Base-by-base conservation (phyloP, 2,888 invertebrate genomes). In the Trissolcus brochymenae region DNA sequence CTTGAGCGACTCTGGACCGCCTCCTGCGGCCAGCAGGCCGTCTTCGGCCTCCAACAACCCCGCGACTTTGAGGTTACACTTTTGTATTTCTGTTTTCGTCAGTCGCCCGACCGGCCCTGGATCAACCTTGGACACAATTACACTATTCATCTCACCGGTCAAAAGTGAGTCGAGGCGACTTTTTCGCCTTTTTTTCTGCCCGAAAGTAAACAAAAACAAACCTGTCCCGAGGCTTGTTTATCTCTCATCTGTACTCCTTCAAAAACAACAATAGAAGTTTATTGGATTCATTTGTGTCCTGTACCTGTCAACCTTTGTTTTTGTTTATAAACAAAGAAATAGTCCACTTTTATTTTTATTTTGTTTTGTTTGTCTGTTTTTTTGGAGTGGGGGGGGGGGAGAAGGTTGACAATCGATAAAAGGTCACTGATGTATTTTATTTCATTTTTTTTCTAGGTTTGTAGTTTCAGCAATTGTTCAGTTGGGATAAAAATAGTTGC, bases 81-180 rank as follows among this genome's bases (percentile, higher is more conserved):
- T 19, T 72, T 87, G 80, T 87, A 87, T 83, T 85, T 87, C 79
- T 87, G 87, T 80, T 79, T 81, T 79, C 79, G 77, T 79, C 79
- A 65, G 78, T 76, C 60, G 40, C 79, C 64, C 68, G 80, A 76
- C 49, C 81, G 77, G 71, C 76, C 70, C 78, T 87, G 84, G 85
- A 80, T 65, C 67, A 84, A 83, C 80, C 84, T 86, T 64, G 86
- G 86, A 70, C 76, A 76, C 59, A 81, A 82, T 61, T 81, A 84
- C 65, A 78, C 82, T 54, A 71, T 85, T 29, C 76, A 74, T 55
- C 70, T 76, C 7, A 25, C 41, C 60, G 29, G 21, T 9, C 66
- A 82, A 50, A 76, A 81, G 87, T 87, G 80, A 87, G 87, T 84
- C 16, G 1, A 11, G n/a, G 14, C 1, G 46, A 6, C 16, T 46